Evolutionary conservation across 2,113 vertebrate species (phyloP).

Genomic region (Junco hyemalis): DNA sequence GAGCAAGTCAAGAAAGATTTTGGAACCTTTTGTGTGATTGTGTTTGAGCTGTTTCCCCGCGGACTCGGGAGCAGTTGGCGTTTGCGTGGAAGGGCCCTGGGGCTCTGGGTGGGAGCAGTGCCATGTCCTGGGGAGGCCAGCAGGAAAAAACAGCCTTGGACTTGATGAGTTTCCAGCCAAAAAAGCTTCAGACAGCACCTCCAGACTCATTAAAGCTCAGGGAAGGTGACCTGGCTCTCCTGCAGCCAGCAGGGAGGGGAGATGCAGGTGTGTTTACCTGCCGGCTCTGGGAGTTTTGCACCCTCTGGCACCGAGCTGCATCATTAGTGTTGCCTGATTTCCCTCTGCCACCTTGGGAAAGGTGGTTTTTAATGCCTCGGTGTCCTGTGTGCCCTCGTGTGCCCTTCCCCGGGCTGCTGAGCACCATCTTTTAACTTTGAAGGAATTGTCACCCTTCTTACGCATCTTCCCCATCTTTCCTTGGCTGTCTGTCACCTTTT

Average conservation of each 20-base stretch:
- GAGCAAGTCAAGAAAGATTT: background rate
- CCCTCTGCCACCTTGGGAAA: background rate
- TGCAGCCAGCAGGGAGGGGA: background rate
- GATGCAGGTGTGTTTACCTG: background rate
- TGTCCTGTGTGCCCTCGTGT: background rate
- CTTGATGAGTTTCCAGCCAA: background rate
- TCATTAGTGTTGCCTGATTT: background rate
- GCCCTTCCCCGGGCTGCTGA: conserved; percentile 19
- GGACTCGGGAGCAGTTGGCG: accelerated
- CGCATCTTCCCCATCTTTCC: background rate
- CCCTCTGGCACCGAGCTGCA: background rate
- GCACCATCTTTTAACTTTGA: background rate
- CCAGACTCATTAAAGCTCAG: background rate
- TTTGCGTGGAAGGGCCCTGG: background rate
- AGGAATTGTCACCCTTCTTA: background rate
- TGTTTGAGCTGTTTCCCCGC: accelerated
- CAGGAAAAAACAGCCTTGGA: background rate
- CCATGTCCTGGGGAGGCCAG: background rate
- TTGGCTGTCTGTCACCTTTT: conserved; percentile 31
- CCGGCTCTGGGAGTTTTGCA: background rate
- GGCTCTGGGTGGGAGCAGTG: background rate
- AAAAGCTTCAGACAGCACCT: background rate
- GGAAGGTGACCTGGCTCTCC: background rate
- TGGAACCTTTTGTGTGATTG: background rate
- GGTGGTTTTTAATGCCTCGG: background rate